A percentile compares a stretch with the other conserved stretches of the same genome.
Evolutionary conservation across 1,140 invertebrate species (phyloP).

Genomic region (Apis laboriosa): DNA sequence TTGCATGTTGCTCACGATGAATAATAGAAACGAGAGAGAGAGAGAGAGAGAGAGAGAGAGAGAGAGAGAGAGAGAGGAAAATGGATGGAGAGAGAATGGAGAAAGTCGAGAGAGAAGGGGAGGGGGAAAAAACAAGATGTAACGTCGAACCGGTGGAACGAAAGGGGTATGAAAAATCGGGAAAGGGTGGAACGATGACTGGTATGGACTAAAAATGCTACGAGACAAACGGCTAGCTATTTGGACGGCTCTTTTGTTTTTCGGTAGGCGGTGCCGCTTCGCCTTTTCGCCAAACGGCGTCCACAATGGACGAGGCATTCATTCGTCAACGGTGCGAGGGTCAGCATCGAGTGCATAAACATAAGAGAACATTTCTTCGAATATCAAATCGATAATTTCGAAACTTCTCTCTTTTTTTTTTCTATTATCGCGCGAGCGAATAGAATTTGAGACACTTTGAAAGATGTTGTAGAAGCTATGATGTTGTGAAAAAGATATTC

Average conservation of each 20-base stretch:
- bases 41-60: too few species aligned
- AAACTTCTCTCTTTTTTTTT: too few species aligned
- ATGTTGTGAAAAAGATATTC: too few species aligned
- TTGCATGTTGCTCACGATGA: slow-evolving; percentile 52
- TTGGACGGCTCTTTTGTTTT: slow-evolving; percentile 64
- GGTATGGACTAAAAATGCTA: slow-evolving; percentile 20
- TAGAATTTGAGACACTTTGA: too few species aligned
- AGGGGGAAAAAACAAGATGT: slow-evolving; percentile 17
- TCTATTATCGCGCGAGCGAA: too few species aligned
- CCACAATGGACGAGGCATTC: slow-evolving; percentile 59
- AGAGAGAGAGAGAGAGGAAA: slow-evolving; percentile 16
- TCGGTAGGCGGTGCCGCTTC: slow-evolving; percentile 63
- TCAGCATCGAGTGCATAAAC: too few species aligned
- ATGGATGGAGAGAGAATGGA: neutral
- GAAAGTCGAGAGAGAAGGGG: neutral
- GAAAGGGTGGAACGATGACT: slow-evolving; percentile 12
- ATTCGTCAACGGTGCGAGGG: slow-evolving; percentile 60
- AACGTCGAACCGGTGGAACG: slow-evolving; percentile 4
- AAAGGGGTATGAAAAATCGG: slow-evolving; percentile 59
- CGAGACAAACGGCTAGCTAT: slow-evolving; percentile 65
- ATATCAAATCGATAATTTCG: too few species aligned
- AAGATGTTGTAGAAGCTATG: too few species aligned
- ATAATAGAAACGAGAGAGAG: neutral
- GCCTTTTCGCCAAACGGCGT: slow-evolving; percentile 65
- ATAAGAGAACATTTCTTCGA: too few species aligned